A percentile compares a stretch with the other conserved stretches of the same genome.
These are phyloP conservation scores for Drosophila tripunctata DNA, from an alignment of 2,888 invertebrate genomes.

Conservation along the genomic window DNA sequence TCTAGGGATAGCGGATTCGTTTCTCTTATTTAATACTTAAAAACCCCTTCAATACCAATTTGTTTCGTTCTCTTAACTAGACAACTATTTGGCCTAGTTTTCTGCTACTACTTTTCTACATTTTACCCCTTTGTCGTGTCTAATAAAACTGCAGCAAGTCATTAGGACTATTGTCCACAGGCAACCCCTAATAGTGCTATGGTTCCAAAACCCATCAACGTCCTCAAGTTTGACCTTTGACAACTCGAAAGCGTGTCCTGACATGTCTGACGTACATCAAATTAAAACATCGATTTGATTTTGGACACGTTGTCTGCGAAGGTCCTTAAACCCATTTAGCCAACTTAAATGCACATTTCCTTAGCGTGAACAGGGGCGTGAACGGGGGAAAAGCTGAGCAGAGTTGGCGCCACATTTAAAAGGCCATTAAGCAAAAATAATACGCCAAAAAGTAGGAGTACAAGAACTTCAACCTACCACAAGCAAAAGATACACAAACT, in stretches of 20 bases:
- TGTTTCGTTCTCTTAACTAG: not conserved
- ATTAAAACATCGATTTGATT: conserved; percentile 44
- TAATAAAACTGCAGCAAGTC: conserved; percentile 9
- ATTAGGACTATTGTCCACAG: not conserved
- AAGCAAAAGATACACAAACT: conserved; percentile 25
- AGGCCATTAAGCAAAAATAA: conserved; percentile 41
- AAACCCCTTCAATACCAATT: not conserved
- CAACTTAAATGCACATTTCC: conserved; percentile 52
- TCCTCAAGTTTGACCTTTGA: conserved; percentile 64
- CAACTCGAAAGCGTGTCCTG: conserved; percentile 44
- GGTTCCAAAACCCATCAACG: conserved; percentile 34
- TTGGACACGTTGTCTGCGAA: conserved; percentile 32
- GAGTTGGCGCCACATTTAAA: conserved; percentile 55
- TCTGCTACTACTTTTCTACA: not conserved
- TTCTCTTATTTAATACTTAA: too few relatives aligned
- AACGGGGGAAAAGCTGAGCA: conserved; percentile 13
- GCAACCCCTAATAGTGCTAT: conserved; percentile 1
- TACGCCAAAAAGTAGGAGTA: not conserved
- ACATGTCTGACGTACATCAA: conserved; percentile 52
- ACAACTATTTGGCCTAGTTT: conserved; percentile 3
- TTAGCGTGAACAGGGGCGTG: not conserved
- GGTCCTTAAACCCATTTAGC: conserved; percentile 52
- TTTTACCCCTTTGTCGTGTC: not conserved
- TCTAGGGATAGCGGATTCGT: not conserved
- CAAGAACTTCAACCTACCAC: conserved; percentile 43